Conservation (phyloP, 1,140 invertebrate species). For the Gonatopus flavifemur region DNA sequence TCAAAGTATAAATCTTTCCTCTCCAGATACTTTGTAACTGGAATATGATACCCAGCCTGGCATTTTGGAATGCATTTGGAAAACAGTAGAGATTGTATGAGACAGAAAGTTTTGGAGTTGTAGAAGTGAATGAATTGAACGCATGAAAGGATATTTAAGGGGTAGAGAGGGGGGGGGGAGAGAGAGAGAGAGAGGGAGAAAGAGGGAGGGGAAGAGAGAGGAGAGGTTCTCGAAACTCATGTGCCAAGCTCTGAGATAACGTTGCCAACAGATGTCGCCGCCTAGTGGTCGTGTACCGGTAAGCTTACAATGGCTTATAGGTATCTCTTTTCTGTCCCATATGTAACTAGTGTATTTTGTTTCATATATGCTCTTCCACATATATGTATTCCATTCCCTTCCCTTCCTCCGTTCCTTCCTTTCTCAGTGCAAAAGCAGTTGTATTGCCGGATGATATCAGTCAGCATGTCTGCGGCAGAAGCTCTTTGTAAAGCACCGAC, state of each 20-base stretch:
- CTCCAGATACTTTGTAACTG: no score
- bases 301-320: conserved; percentile 35
- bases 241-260: conserved; percentile 41
- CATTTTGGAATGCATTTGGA: no score
- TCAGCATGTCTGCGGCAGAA: conserved; percentile 36
- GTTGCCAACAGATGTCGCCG: conserved; percentile 49
- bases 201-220: conserved; percentile 6
- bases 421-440: no score
- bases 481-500: conserved; percentile 31
- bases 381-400: neutral
- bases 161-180: neutral
- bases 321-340: conserved; percentile 7
- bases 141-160: no score
- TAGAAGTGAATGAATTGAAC: no score
- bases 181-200: conserved; percentile 10
- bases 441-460: conserved; percentile 30
- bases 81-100: no score
- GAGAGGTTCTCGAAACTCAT: conserved; percentile 13
- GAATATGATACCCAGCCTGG: no score
- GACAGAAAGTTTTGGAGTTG: no score
- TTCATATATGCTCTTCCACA: conserved; percentile 8
- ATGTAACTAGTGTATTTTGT: conserved; percentile 8
- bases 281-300: conserved; percentile 23
- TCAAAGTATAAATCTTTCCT: no score
- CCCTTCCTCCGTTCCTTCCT: no score